Conservation (phyloP, 2,797 vertebrate genomes). For the Helarctos malayanus region DNA sequence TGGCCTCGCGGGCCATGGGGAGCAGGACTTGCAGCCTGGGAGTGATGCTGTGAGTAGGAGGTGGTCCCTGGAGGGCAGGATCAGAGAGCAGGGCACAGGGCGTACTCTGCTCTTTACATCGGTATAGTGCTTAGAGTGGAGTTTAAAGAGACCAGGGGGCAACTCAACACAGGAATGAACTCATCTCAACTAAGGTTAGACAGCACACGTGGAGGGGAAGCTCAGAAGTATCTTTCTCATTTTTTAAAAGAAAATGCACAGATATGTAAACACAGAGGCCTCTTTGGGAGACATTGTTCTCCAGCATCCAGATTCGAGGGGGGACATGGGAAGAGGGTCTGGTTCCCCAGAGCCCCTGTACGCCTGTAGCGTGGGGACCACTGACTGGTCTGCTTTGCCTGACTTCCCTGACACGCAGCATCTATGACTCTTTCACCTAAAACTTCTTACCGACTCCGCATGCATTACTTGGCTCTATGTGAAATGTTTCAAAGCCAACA, state of each 20-base stretch:
- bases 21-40: not conserved
- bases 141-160: not conserved
- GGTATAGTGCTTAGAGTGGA: not conserved
- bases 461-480: not conserved
- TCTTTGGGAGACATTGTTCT: not conserved
- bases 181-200: not conserved
- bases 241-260: not conserved
- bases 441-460: not conserved
- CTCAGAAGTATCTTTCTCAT: not conserved
- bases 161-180: not conserved
- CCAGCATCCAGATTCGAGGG: not conserved
- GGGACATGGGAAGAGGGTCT: not conserved
- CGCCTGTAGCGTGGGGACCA: rapidly evolving
- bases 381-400: rapidly evolving
- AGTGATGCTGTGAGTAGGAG: not conserved
- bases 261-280: not conserved
- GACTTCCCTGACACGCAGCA: not conserved
- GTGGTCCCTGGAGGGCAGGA: not conserved
- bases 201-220: not conserved
- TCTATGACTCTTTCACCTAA: not conserved
- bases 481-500: not conserved
- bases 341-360: not conserved
- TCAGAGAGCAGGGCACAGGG: not conserved
- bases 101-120: rapidly evolving
- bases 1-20: not conserved